Conservation (phyloP, 2,888 invertebrate genomes). For the Blomia tropicalis region DNA sequence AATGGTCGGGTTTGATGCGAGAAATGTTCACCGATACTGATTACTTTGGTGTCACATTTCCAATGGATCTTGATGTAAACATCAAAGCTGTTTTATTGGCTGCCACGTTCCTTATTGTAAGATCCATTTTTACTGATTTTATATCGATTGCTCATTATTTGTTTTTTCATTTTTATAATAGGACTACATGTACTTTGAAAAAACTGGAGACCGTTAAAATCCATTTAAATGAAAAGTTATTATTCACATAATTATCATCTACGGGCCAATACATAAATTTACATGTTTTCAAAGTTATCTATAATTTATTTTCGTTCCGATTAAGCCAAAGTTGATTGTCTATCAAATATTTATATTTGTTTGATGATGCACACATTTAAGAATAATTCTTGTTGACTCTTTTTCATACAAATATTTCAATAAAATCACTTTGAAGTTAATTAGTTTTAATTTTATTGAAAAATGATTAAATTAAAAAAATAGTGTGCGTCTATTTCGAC, state of each 20-base stretch:
- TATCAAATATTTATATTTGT: too few relatives aligned
- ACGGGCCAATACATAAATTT: background rate
- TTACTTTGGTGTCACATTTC: constrained; percentile 77
- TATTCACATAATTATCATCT: background rate
- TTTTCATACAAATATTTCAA: too few relatives aligned
- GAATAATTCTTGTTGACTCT: too few relatives aligned
- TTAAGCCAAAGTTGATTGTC: too few relatives aligned
- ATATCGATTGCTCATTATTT: background rate
- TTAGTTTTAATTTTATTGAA: too few relatives aligned
- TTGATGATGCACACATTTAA: too few relatives aligned
- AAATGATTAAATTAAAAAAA: too few relatives aligned
- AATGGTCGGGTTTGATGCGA: constrained; percentile 66
- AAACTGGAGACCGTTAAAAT: constrained; percentile 45
- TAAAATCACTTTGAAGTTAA: too few relatives aligned
- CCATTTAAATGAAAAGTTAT: background rate
- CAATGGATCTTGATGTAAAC: constrained; percentile 66
- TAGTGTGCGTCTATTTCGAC: too few relatives aligned
- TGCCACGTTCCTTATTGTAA: constrained; percentile 59
- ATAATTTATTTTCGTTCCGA: too few relatives aligned
- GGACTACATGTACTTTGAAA: constrained; percentile 43
- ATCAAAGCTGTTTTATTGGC: constrained; percentile 64
- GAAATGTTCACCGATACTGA: constrained; percentile 73
- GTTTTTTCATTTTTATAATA: constrained; percentile 9
- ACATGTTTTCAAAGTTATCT: too few relatives aligned
- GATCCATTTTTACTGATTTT: constrained; percentile 8